phyloP scores from a whole-genome alignment of 2,888 invertebrate genomes.

The Deilephila elpenor region DNA sequence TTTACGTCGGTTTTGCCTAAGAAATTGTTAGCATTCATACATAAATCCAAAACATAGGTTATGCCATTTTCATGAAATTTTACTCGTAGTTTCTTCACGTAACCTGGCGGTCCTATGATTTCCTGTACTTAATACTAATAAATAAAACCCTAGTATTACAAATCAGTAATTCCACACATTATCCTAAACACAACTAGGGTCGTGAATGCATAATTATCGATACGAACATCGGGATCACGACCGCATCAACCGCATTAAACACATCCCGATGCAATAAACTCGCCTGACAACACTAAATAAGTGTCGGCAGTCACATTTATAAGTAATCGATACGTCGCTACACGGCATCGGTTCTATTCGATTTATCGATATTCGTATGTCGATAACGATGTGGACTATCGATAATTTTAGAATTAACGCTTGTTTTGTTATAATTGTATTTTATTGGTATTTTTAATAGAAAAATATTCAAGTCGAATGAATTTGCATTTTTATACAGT shows the following conservation, averaged over 20 bases:
- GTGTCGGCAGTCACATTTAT: constrained; percentile 74
- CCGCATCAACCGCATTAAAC: constrained; percentile 34
- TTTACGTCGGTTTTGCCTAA: too few relatives aligned
- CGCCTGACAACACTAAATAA: constrained; percentile 76
- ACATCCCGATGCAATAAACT: constrained; percentile 61
- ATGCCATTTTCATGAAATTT: too few relatives aligned
- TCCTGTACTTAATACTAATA: too few relatives aligned
- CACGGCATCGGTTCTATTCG: constrained; percentile 70
- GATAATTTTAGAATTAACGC: neutral
- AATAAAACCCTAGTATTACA: neutral
- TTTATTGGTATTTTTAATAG: neutral
- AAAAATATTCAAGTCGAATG: too few relatives aligned
- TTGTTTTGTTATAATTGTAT: neutral
- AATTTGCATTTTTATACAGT: too few relatives aligned
- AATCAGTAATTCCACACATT: neutral
- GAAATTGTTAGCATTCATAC: too few relatives aligned
- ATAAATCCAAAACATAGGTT: too few relatives aligned
- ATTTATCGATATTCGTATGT: constrained; percentile 52
- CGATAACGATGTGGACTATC: constrained; percentile 16
- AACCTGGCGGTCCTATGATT: too few relatives aligned
- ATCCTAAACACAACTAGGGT: constrained; percentile 12
- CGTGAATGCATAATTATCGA: constrained; percentile 54
- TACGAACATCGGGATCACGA: constrained; percentile 58
- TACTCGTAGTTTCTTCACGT: too few relatives aligned
- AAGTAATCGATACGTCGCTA: constrained; percentile 81